Conservation (phyloP, 2,888 invertebrate species). For the Cremastobaeus sp. region DNA sequence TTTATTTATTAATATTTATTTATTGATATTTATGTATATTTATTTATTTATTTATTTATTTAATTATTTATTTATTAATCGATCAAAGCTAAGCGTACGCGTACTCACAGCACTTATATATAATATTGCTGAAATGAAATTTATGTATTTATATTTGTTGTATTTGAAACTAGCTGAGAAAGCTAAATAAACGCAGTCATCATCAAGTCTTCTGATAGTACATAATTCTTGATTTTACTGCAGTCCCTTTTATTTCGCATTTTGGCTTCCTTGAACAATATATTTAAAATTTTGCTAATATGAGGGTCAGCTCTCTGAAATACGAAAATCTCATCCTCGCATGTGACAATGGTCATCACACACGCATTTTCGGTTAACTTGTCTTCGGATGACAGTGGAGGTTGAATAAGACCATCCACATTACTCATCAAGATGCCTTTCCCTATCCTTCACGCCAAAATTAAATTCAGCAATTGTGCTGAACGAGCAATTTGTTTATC, state of each 20-base stretch:
- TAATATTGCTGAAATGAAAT: too few relatives aligned
- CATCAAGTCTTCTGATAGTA: background rate
- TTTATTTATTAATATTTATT: too few relatives aligned
- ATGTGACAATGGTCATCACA: background rate
- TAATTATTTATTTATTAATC: too few relatives aligned
- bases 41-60: too few relatives aligned
- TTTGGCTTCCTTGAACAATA: background rate
- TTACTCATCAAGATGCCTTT: constrained; percentile 21
- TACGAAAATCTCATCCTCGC: constrained; percentile 23
- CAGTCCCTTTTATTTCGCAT: background rate
- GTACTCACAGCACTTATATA: too few relatives aligned
- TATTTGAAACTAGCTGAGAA: too few relatives aligned
- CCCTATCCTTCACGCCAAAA: constrained; percentile 26
- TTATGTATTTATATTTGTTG: too few relatives aligned
- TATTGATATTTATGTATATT: too few relatives aligned
- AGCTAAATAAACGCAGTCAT: too few relatives aligned
- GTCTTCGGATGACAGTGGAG: constrained; percentile 3
- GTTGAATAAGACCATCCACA: constrained; percentile 34
- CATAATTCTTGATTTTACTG: constrained; percentile 1
- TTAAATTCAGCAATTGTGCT: constrained; percentile 9
- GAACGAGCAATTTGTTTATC: constrained; percentile 60
- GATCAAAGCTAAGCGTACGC: too few relatives aligned
- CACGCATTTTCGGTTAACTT: too few relatives aligned
- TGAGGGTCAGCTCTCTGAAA: constrained; percentile 7
- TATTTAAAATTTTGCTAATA: background rate